A percentile compares a stretch with the other conserved stretches of the same genome.
phyloP scores from a whole-genome alignment of 1,140 invertebrate genomes.

The Halyomorpha halys region DNA sequence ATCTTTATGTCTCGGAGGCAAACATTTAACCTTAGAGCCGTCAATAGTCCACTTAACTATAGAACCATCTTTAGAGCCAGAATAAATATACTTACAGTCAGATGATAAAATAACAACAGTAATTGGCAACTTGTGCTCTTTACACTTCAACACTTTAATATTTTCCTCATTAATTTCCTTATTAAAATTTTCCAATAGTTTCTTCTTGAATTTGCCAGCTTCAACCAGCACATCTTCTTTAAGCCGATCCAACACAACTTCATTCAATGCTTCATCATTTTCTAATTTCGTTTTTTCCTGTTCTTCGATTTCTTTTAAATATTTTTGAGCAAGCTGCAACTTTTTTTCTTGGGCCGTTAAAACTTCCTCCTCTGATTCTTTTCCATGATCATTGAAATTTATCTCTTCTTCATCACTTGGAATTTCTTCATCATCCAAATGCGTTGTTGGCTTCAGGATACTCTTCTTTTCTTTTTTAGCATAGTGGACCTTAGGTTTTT shows the following conservation, averaged over 20 bases:
- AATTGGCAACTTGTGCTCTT: conserved; percentile 64
- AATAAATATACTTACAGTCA: conserved; percentile 64
- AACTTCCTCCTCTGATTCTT: conserved; percentile 3
- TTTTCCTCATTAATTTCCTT: conserved; percentile 40
- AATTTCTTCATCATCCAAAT: conserved; percentile 21
- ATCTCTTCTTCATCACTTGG: conserved; percentile 25
- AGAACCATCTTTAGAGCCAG: conserved; percentile 76
- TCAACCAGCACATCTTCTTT: conserved; percentile 77
- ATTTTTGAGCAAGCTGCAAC: conserved; percentile 75
- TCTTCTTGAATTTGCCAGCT: conserved; percentile 61
- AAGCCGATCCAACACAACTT: conserved; percentile 57
- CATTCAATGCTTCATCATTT: conserved; percentile 52
- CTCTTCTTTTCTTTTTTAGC: background rate
- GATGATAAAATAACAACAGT: conserved; percentile 71
- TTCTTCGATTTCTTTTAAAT: conserved; percentile 76
- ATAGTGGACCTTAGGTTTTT: background rate
- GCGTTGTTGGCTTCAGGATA: background rate
- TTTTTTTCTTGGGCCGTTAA: conserved; percentile 72
- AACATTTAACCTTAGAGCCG: conserved; percentile 37
- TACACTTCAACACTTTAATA: conserved; percentile 34
- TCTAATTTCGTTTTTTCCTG: conserved; percentile 63
- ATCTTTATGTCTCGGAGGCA: conserved; percentile 33
- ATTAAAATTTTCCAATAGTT: conserved; percentile 57
- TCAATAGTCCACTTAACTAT: conserved; percentile 74
- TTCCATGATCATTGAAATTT: background rate